Evolutionary conservation across 2,888 invertebrate genomes (phyloP).

Genomic region (Ophion ventricosus): DNA sequence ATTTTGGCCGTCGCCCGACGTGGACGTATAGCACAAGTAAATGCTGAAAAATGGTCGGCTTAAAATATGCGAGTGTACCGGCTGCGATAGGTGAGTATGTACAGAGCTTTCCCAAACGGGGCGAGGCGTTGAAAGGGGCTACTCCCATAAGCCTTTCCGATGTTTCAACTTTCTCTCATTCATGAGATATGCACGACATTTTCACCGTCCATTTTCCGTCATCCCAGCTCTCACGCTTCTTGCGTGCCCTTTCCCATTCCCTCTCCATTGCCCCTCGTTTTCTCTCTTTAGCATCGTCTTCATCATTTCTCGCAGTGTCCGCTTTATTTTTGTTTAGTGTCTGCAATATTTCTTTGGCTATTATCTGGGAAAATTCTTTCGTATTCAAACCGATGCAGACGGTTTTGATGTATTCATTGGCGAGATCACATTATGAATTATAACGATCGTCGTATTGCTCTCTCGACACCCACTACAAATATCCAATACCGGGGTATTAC

Average conservation of each 20-base stretch:
- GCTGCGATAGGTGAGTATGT: slow-evolving; percentile 80
- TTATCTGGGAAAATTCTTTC: too few species aligned
- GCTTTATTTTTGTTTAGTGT: slow-evolving; percentile 15
- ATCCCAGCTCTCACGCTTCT: slow-evolving; percentile 8
- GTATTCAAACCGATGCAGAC: too few species aligned
- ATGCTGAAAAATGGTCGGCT: slow-evolving; percentile 83
- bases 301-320: not conserved
- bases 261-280: slow-evolving; percentile 18
- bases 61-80: slow-evolving; percentile 82
- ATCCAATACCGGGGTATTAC: not conserved
- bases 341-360: too few species aligned
- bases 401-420: not conserved
- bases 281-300: not conserved
- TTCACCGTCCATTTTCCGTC: slow-evolving; percentile 64
- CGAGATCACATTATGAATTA: not conserved
- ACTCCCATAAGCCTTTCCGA: slow-evolving; percentile 72
- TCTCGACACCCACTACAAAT: not conserved
- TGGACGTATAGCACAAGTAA: slow-evolving; percentile 78
- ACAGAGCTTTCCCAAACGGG: slow-evolving; percentile 63
- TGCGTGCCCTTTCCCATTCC: slow-evolving; percentile 17
- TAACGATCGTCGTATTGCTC: not conserved
- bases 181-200: slow-evolving; percentile 61
- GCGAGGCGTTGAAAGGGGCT: slow-evolving; percentile 42
- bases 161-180: slow-evolving; percentile 73
- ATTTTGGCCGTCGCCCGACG: slow-evolving; percentile 77